Percentiles rank a stretch among this genome's conserved stretches.
Evolutionary conservation across 2,797 vertebrate species (phyloP).

Genomic region (Phataginus tricuspis): DNA sequence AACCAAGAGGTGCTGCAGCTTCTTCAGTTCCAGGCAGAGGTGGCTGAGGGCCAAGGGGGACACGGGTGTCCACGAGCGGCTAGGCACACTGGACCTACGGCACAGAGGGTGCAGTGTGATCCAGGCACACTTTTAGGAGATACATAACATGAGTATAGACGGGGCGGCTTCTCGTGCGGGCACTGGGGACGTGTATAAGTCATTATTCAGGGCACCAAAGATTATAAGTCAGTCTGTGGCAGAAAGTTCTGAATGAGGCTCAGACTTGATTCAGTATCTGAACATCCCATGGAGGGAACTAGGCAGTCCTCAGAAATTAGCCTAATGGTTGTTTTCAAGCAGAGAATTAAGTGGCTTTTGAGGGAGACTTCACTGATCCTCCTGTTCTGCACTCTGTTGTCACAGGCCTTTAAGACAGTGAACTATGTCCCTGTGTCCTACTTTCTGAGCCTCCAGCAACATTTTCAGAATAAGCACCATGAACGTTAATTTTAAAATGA

Average conservation of each 20-base stretch:
- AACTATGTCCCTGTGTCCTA: neutral
- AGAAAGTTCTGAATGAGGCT: neutral
- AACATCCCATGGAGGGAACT: neutral
- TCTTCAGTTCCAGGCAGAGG: slow-evolving; percentile 86
- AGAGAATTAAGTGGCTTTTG: neutral
- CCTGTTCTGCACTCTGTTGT: neutral
- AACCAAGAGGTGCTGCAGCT: slow-evolving; percentile 79
- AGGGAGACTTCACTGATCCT: neutral
- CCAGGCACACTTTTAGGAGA: neutral
- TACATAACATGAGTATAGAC: neutral
- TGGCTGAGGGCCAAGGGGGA: slow-evolving; percentile 83
- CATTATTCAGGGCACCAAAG: slow-evolving; percentile 52
- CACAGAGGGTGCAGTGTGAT: neutral
- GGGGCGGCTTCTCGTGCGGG: neutral
- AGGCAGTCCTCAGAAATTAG: neutral
- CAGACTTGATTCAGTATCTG: neutral
- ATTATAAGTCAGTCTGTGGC: slow-evolving; percentile 40
- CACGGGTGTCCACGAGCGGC: slow-evolving; percentile 81
- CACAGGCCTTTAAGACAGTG: neutral
- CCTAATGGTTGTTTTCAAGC: neutral
- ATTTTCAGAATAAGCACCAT: neutral
- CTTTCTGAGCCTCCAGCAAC: neutral
- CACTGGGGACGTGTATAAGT: neutral
- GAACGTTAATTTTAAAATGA: neutral
- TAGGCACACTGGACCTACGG: slow-evolving; percentile 87